Conservation (phyloP, 2,113 vertebrate genomes). For the Mobula birostris region DNA sequence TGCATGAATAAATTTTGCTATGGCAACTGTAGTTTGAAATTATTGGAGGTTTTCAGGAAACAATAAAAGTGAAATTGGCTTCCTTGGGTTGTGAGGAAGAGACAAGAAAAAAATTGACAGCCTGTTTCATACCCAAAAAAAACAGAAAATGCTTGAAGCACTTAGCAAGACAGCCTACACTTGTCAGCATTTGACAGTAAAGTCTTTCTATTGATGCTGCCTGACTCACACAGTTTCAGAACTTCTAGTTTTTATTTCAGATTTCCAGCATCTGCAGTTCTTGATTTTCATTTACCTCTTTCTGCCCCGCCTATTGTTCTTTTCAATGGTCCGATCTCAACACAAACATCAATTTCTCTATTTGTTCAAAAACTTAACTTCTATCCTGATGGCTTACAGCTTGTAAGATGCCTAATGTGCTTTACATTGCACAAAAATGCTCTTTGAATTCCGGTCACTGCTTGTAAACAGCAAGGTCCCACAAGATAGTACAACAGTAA, state of each 20-base stretch:
- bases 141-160: no score
- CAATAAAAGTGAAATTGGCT: not conserved
- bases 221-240: no score
- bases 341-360: not conserved
- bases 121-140: not conserved
- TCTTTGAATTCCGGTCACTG: not conserved
- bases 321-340: not conserved
- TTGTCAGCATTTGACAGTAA: no score
- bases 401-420: not conserved
- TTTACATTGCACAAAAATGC: not conserved
- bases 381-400: not conserved
- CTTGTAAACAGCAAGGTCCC: not conserved
- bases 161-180: no score
- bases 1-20: not conserved
- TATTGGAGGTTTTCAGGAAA: not conserved
- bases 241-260: no score
- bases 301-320: not conserved
- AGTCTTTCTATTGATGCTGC: no score
- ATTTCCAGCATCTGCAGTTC: no score
- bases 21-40: not conserved
- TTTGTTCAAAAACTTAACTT: not conserved
- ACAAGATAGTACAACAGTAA: not conserved
- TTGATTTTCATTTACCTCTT: not conserved
- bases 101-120: not conserved
- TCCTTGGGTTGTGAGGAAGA: not conserved